These are phyloP conservation scores for Stichodactyla helianthus DNA, from an alignment of 64 coral and sea anemone genomes.

Conservation along the genomic window DNA sequence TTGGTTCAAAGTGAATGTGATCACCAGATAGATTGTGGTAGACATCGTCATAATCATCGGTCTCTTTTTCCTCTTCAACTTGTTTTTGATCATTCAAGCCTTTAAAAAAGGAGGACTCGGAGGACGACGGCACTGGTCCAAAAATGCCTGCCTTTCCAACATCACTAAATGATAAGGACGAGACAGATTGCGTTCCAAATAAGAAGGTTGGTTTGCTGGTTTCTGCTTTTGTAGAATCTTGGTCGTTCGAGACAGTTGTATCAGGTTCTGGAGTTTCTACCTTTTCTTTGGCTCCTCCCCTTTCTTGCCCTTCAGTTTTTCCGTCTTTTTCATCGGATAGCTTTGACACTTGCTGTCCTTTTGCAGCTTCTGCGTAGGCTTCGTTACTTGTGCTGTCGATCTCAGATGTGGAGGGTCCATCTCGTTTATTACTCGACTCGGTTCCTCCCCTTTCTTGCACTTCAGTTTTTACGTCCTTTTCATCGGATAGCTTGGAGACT, in stretches of 20 bases:
- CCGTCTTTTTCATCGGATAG: not conserved
- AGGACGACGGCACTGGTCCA: not conserved
- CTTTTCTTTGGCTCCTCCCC: not conserved
- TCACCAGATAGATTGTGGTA: constrained; percentile 30
- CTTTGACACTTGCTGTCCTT: not conserved
- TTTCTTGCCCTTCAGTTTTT: not conserved
- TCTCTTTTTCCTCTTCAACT: not conserved
- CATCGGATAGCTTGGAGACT: not conserved
- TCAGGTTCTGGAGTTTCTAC: not conserved
- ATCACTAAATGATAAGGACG: constrained; percentile 36
- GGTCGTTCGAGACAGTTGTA: not conserved
- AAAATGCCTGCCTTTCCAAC: not conserved
- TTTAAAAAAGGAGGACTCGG: constrained; percentile 6
- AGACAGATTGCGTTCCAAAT: constrained; percentile 37
- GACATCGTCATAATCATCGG: constrained; percentile 37
- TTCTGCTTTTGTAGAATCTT: constrained; percentile 4
- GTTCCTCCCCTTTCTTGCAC: no score
- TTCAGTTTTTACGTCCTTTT: not conserved
- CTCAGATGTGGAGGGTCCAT: not conserved
- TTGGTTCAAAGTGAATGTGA: constrained; percentile 58
- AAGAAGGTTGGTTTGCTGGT: constrained; percentile 9
- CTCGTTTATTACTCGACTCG: not conserved
- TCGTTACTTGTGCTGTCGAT: not conserved
- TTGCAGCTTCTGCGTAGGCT: not conserved
- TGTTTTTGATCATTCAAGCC: not conserved